Base-by-base conservation (phyloP, 2,888 invertebrate genomes). In the Idaea straminata region DNA sequence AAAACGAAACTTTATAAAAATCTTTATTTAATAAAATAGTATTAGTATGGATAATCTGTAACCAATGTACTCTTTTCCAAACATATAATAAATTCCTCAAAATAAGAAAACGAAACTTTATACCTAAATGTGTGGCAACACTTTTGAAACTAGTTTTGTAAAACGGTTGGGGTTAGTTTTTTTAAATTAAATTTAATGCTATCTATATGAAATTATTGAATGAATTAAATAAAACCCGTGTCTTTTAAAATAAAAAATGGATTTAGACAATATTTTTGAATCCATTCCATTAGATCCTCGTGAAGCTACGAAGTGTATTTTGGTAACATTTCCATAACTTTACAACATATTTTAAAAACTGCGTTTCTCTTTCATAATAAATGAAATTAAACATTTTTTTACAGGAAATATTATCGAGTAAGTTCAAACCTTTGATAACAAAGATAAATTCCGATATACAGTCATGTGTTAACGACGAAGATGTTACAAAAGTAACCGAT, bases 401-500 rank as follows among this genome's bases (percentile, higher is more conserved):
- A 63, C 77, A 91, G 92, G 82, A 84, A 61, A 64, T 83, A 15
- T 71, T 91, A 64, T 66, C 87, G 15, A 74, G 73, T 15, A 77
- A 82, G 64, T 81, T 90, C 63, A 82, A 85, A 61, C 91, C 92
- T 0, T 61, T 84, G 61, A 75, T 86, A 64, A 70, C 73, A 36
- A 77, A 73, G 64, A 81, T 91, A 69, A 82, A 82, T 35, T 72
- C 76, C 15, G 83, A 82, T 71, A 69, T 88, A 36, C 75, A 81
- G 58, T 64, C 68, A 4, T 66, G 71, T 59, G 66, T 63, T 15
- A 74, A 73, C 47, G 75, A 75, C 36, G 70, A 76, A 61, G 74
- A 80, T 6, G 64, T 75, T 15, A 64, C 65, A 4, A 84, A 82
- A 74, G 67, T 89, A 62, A 78, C 79, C 36, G 85, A 88, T 73